Evolutionary conservation across 2,797 vertebrate genomes (phyloP).

Genomic region (Anguilla pacifica): DNA sequence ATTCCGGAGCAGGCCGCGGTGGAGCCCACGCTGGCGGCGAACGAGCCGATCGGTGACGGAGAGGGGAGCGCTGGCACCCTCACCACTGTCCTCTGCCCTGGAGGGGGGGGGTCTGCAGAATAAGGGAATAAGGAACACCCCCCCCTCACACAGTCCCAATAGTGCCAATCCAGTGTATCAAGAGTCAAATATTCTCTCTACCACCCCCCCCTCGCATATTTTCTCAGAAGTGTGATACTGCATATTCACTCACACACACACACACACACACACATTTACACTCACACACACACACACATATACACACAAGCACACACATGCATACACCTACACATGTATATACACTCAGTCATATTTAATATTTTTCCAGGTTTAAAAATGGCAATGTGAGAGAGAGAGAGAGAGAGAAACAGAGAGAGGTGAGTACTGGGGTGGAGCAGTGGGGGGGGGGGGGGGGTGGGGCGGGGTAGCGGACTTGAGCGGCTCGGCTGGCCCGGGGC

Average conservation of each 20-base stretch:
- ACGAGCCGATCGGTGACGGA: background rate
- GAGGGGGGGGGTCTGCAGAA: background rate
- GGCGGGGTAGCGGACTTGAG: background rate
- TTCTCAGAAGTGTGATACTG: no score
- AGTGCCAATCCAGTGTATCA: no score
- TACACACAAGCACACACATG: background rate
- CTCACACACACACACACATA: background rate
- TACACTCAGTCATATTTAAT: background rate
- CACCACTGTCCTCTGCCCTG: background rate
- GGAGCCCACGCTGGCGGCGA: conserved; percentile 16
- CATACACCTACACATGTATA: background rate
- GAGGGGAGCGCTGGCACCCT: background rate
- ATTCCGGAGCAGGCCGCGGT: conserved; percentile 13
- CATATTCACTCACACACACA: background rate
- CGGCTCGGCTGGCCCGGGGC: conserved; percentile 48
- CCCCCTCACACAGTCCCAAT: background rate
- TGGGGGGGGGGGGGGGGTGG: background rate
- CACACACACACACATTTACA: background rate
- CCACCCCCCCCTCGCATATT: no score
- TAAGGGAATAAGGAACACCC: no score
- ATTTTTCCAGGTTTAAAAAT: background rate
- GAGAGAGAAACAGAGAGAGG: background rate
- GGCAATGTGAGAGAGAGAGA: background rate
- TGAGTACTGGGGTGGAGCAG: conserved; percentile 12
- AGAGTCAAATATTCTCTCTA: no score